Evolutionary conservation across 2,888 invertebrate species (phyloP), one percentile per base, ranked within the genome.

Genomic region (Hartigia nigra): DNA sequence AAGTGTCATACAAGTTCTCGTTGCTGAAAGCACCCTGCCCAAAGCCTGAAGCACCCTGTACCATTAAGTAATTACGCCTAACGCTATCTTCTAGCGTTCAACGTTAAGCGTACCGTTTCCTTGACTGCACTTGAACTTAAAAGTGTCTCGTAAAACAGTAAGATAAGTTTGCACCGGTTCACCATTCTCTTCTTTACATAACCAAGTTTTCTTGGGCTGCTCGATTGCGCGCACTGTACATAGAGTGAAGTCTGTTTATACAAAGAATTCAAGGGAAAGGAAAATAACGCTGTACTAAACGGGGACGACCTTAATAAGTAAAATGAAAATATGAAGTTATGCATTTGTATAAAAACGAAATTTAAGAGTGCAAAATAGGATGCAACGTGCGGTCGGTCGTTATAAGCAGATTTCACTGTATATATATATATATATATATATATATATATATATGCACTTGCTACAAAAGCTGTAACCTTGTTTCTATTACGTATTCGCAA

Each of bases 51-150:
- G 55, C 23, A 55, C 14, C 55, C 9, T 55, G 9, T 23, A 55
- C 55, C 9, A 55, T 55, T 23, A 55, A 9, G 55, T 55, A 55
- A 55, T 23, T 2, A 9, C 23, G 23, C 39, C 9, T 55, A 9
- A 9, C 9, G 55, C 55, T 5, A 23, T 23, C 23, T 23, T 2
- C 55, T 23, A 2, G 23, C 72, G 72, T 14, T 72, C 23, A 31
- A 72, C 31, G 12, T 31, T 72, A 12, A 72, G 31, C 32, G n/a
- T 12, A 1, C 31, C 31, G 12, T 31, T 72, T 34, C 12, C 72
- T 72, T 32, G 4, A 34, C 31, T 72, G 72, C 72, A 72, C 72
- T 72, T 72, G 72, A 72, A 72, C 72, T 72, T 34, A 34, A 5
- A 34, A 31, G 31, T 72, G 32, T 31, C 34, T 72, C 72, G 72